phyloP scores from a whole-genome alignment of 2,113 vertebrate genomes.

The Lophochroa leadbeateri region DNA sequence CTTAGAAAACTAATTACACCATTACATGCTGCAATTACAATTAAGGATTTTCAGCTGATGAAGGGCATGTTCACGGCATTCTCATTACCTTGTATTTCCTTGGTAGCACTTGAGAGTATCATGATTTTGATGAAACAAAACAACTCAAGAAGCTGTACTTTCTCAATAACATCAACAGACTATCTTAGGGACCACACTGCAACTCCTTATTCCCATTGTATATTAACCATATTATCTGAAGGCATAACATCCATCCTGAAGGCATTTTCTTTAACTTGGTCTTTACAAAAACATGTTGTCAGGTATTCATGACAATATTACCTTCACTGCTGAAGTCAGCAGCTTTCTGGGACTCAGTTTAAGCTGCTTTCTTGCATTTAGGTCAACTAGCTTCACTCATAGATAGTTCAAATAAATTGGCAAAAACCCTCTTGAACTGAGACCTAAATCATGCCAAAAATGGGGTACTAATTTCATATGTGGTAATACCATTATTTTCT shows the following conservation, averaged over 20 bases:
- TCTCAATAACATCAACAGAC: constrained; percentile 46
- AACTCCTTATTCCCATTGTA: neutral
- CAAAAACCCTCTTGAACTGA: neutral
- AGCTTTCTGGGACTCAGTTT: neutral
- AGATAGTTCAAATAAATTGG: neutral
- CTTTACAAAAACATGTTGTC: constrained; percentile 2
- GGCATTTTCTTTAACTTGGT: neutral
- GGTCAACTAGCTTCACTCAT: neutral
- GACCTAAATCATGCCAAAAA: neutral
- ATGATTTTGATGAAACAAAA: constrained; percentile 74
- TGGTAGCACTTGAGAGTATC: constrained; percentile 64
- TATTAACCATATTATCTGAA: constrained; percentile 28
- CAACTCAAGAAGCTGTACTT: constrained; percentile 63
- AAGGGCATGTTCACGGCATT: constrained; percentile 69
- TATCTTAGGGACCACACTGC: neutral
- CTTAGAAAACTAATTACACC: constrained; percentile 77
- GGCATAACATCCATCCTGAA: neutral
- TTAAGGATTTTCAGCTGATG: constrained; percentile 79
- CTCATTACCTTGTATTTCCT: constrained; percentile 76
- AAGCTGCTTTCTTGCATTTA: neutral
- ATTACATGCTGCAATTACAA: constrained; percentile 80
- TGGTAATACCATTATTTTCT: neutral
- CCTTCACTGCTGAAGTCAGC: neutral
- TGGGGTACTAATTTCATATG: neutral
- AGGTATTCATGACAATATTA: neutral